Evolutionary conservation across 2,888 invertebrate species (phyloP).

Genomic region (Pantelozetes paolii): DNA sequence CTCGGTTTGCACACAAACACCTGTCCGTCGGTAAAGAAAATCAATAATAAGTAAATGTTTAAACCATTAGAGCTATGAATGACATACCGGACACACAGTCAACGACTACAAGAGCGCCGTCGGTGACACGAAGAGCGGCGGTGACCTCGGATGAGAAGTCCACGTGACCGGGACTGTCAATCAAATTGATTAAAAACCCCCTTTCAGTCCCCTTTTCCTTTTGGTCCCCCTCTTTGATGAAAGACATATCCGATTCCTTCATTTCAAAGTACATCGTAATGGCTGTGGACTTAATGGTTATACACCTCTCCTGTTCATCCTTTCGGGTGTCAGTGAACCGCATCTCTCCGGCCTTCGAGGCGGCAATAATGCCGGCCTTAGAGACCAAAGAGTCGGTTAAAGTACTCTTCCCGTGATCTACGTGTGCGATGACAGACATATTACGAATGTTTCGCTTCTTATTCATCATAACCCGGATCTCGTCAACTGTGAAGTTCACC

Average conservation of each 20-base stretch:
- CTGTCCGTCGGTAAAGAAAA: constrained; percentile 56
- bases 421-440: constrained; percentile 99
- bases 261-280: constrained; percentile 99
- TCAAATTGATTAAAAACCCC: constrained; percentile 99
- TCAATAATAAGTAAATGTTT: too few relatives aligned
- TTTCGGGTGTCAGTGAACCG: constrained; percentile 99
- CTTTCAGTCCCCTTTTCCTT: constrained; percentile 74
- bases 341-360: constrained; percentile 96
- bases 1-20: constrained; percentile 99
- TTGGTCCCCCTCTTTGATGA: constrained; percentile 86
- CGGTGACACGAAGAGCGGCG: constrained; percentile 98
- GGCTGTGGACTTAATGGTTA: constrained; percentile 99
- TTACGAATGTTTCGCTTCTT: constrained; percentile 99
- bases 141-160: constrained; percentile 99
- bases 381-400: constrained; percentile 98
- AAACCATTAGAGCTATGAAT: neutral
- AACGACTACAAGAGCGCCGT: constrained; percentile 98
- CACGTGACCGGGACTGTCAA: constrained; percentile 99
- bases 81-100: constrained; percentile 95
- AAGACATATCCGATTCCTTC: constrained; percentile 84
- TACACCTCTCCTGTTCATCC: constrained; percentile 99
- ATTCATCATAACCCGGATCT: constrained; percentile 99
- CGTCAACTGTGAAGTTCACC: constrained; percentile 99
- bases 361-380: constrained; percentile 99
- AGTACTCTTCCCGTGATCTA: constrained; percentile 99